Conservation (phyloP, 2,888 invertebrate species). For the Cantharis flavilabris region DNA sequence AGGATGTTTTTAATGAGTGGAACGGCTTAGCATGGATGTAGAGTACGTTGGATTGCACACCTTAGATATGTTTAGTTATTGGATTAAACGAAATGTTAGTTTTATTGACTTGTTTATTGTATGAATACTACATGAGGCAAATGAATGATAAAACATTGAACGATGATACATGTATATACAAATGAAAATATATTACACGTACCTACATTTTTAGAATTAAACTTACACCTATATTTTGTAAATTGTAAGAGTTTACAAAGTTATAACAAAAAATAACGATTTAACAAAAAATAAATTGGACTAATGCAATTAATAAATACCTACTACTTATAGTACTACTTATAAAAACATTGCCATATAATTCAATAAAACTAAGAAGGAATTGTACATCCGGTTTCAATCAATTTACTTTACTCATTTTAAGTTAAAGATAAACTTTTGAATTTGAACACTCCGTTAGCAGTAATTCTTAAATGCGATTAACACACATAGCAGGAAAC, state of each 20-base stretch:
- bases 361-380: conserved; percentile 35
- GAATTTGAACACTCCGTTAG: conserved; percentile 53
- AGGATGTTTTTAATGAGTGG: too few species aligned
- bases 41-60: background rate
- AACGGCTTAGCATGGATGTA: too few species aligned
- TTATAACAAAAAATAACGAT: conserved; percentile 15
- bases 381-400: conserved; percentile 35
- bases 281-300: conserved; percentile 20
- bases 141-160: conserved; percentile 17
- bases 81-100: background rate
- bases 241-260: conserved; percentile 13
- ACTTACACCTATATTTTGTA: conserved; percentile 20
- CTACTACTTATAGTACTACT: conserved; percentile 13
- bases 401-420: conserved; percentile 25
- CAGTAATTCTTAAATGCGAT: conserved; percentile 54
- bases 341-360: conserved; percentile 28
- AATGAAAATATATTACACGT: conserved; percentile 25
- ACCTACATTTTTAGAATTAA: conserved; percentile 26
- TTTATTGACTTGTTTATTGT: background rate
- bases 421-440: conserved; percentile 26
- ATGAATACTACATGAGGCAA: conserved; percentile 13
- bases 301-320: conserved; percentile 13
- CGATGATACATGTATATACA: conserved; percentile 22
- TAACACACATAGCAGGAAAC: conserved; percentile 53
- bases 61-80: background rate